Conservation (phyloP, 2,113 vertebrate genomes). For the Myiopsitta monachus region DNA sequence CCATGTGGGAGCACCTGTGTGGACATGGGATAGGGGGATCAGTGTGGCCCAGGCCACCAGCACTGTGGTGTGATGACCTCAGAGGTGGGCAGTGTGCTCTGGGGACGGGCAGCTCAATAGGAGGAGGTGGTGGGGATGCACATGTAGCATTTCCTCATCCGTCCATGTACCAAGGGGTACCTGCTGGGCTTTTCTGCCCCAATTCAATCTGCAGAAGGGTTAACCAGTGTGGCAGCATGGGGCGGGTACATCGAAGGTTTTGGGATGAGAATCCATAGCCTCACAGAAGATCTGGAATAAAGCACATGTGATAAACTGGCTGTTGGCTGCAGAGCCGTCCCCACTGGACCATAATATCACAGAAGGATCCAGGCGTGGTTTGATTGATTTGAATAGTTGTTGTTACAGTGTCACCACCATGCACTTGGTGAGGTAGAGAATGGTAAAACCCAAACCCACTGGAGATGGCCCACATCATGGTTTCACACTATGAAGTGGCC, state of each 20-base stretch:
- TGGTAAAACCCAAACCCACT: rapidly evolving
- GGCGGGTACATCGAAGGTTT: rapidly evolving
- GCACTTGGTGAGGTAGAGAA: background rate
- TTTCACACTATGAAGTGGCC: background rate
- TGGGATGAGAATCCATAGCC: background rate
- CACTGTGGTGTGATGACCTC: background rate
- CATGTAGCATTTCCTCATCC: background rate
- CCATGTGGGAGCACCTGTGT: slow-evolving; percentile 68
- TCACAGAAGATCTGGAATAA: background rate
- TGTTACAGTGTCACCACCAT: background rate
- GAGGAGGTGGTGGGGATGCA: background rate
- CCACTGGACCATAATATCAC: rapidly evolving
- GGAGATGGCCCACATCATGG: background rate
- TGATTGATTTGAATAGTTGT: background rate
- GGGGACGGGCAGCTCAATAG: background rate
- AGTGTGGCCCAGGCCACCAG: background rate
- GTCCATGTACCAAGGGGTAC: background rate
- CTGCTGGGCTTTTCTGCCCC: background rate
- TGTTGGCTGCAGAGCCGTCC: background rate
- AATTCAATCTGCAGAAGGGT: background rate
- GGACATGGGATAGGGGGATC: background rate
- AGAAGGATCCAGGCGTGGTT: background rate
- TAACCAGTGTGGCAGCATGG: background rate
- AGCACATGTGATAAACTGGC: background rate
- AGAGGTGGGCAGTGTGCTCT: rapidly evolving